Evolutionary conservation across 1,140 invertebrate genomes (phyloP), one percentile per base, ranked within the genome.

Genomic region (Pentalonia nigronervosa): DNA sequence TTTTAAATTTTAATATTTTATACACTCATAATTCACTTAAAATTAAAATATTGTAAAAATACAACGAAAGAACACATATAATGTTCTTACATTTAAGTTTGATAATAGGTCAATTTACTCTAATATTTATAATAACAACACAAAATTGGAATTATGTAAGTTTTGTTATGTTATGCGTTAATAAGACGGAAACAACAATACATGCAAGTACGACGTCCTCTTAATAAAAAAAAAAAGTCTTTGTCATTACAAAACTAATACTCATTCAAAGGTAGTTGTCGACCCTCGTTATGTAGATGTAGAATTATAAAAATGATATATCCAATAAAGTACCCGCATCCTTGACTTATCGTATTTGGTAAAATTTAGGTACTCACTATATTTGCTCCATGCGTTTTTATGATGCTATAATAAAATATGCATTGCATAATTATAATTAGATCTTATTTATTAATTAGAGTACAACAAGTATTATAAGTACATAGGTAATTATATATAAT

Each of bases 311-410:
- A 50, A 89, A 56, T 25, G 56, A 89, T 34, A 89, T 56, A 56
- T 88, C 34, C 34, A 25, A 47, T 45, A 11, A 7, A 50, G 21
- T 89, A 50, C 60, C 11, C 20, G 3, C 17, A 48, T 81, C 76
- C 91, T 92, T 92, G 91, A 53, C n/a, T 91, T 14, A 91, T 91
- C 45, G n/a, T 47, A 50, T 91, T 83, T 30, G 8, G 25, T 76
- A 81, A 81, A 36, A 81, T 60, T 90, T 86, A 34, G 7, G 11
- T 50, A 88, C 20, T n/a, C 41, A 4, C n/a, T 34, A 34, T 53
- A 20, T 36, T 89, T 50, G 1, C 6, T 86, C 30, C 25, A 47
- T 67, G 7, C 30, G n/a, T 76, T 84, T 84, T 7, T 14, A 84
- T 84, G 45, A 25, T 84, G 45, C 36, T 1, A 21, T 34, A 89